phyloP scores from a whole-genome alignment of 2,797 vertebrate species.

The Microchirus variegatus region DNA sequence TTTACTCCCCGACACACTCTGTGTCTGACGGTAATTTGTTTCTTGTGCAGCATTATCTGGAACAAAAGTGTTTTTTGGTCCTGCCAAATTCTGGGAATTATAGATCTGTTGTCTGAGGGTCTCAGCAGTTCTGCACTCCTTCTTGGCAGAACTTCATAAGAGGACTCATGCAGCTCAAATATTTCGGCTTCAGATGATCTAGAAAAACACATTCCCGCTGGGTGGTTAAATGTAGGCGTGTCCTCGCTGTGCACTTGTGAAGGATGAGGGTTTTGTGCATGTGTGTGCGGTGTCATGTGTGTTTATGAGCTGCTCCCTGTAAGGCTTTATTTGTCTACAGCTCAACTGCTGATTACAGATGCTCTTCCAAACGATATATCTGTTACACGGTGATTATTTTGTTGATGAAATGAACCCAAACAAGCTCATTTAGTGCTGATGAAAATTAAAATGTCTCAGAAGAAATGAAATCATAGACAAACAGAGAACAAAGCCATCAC shows the following conservation, averaged over 20 bases:
- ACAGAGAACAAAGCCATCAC: conserved; percentile 36
- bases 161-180: conserved; percentile 80
- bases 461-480: conserved; percentile 46
- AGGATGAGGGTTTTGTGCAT: conserved; percentile 31
- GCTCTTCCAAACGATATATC: conserved; percentile 44
- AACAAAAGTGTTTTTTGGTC: conserved; percentile 71
- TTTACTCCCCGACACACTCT: conserved; percentile 10
- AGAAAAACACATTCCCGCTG: conserved; percentile 79
- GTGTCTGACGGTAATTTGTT: conserved; percentile 42
- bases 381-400: conserved; percentile 61
- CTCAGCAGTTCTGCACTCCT: conserved; percentile 76
- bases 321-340: conserved; percentile 69
- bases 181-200: conserved; percentile 83
- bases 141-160: conserved; percentile 78
- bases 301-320: conserved; percentile 49
- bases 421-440: conserved; percentile 29
- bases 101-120: conserved; percentile 81
- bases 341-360: conserved; percentile 40
- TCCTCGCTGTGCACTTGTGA: conserved; percentile 49
- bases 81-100: conserved; percentile 80
- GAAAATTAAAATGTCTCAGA: conserved; percentile 49
- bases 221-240: conserved; percentile 75
- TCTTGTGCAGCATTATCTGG: conserved; percentile 63
- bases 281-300: conserved; percentile 31
- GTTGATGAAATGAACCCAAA: conserved; percentile 55